A percentile compares a stretch with the other conserved stretches of the same genome.
These are phyloP conservation scores for Mesorhabditis sp. DNA, from an alignment of 2,888 invertebrate genomes.

Conservation along the genomic window DNA sequence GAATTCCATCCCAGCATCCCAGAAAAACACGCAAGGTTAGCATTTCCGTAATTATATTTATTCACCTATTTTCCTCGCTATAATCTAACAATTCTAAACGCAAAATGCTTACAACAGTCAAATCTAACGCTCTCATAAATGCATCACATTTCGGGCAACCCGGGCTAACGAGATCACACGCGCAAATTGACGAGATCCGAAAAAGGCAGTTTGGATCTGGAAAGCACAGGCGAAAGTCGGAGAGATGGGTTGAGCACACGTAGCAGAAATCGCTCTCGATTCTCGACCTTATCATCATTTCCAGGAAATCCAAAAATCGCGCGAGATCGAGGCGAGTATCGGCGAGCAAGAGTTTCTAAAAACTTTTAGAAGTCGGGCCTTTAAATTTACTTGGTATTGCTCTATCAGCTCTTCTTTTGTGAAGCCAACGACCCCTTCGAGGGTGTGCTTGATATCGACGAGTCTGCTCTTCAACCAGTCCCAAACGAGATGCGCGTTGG, in stretches of 20 bases:
- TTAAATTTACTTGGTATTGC: neutral
- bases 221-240: too few relatives aligned
- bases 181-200: too few relatives aligned
- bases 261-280: slow-evolving; percentile 12
- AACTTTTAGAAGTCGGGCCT: neutral
- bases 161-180: too few relatives aligned
- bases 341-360: slow-evolving; percentile 30
- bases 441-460: slow-evolving; percentile 33
- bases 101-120: too few relatives aligned
- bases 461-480: slow-evolving; percentile 26
- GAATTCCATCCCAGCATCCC: too few relatives aligned
- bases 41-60: too few relatives aligned
- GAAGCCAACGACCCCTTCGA: slow-evolving; percentile 25
- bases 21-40: too few relatives aligned
- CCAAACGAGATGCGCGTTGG: slow-evolving; percentile 65
- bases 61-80: too few relatives aligned
- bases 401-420: slow-evolving; percentile 31
- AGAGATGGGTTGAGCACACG: slow-evolving; percentile 12
- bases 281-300: slow-evolving; percentile 5
- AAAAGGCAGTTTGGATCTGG: too few relatives aligned
- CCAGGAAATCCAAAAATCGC: slow-evolving; percentile 12
- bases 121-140: too few relatives aligned
- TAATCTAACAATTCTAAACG: too few relatives aligned
- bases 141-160: too few relatives aligned
- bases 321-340: slow-evolving; percentile 33